Conservation (phyloP, 2,113 vertebrate genomes). For the Dicerorhinus sumatrensis region DNA sequence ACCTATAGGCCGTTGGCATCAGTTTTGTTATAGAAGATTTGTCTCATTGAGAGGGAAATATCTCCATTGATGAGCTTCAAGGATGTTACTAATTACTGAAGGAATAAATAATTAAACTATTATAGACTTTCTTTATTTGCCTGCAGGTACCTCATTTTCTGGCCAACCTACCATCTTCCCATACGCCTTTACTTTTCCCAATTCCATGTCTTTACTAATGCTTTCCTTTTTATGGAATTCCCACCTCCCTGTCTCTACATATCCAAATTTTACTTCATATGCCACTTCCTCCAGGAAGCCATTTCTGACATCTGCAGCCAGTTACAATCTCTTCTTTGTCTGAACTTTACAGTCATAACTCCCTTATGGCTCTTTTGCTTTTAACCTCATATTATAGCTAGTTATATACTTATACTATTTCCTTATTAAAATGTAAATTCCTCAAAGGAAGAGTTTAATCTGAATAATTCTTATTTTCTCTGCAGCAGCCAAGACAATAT, state of each 20-base stretch:
- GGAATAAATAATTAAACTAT: neutral
- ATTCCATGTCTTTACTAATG: neutral
- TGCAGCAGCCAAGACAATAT: neutral
- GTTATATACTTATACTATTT: neutral
- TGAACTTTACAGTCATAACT: neutral
- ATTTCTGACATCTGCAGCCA: neutral
- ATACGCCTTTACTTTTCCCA: neutral
- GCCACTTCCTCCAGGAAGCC: neutral
- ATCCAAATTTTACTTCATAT: neutral
- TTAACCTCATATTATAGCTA: neutral
- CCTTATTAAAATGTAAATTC: constrained; percentile 41
- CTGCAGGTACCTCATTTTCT: neutral
- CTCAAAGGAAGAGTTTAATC: constrained; percentile 25
- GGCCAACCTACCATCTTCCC: neutral
- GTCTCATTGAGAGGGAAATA: neutral
- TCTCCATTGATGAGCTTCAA: neutral
- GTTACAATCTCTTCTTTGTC: neutral
- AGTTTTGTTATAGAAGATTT: constrained; percentile 6
- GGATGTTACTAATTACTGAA: constrained; percentile 16
- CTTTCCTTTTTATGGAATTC: neutral
- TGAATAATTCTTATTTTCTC: constrained; percentile 31
- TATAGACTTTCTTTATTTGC: neutral
- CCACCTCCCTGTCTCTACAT: neutral
- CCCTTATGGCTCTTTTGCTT: neutral
- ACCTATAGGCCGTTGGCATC: neutral